These are phyloP conservation scores for Pseudoips prasinana DNA, from an alignment of 2,888 invertebrate species.

Conservation along the genomic window DNA sequence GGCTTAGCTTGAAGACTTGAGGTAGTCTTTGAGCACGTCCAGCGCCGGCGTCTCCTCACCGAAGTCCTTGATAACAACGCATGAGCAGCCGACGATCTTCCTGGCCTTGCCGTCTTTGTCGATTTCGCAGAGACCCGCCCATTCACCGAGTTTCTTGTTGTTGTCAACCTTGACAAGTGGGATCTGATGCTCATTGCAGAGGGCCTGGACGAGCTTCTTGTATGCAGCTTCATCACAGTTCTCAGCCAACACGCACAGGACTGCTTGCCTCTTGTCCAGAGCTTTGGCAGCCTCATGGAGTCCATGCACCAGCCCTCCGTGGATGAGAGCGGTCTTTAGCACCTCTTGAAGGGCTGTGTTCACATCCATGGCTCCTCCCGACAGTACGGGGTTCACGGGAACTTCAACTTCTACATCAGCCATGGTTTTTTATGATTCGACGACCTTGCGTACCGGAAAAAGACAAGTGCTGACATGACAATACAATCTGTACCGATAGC, in stretches of 20 bases:
- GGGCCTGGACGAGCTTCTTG: conserved; percentile 97
- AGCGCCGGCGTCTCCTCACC: conserved; percentile 98
- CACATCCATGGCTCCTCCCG: conserved; percentile 93
- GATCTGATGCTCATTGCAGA: conserved; percentile 99
- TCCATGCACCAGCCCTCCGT: conserved; percentile 97
- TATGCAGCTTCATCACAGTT: conserved; percentile 99
- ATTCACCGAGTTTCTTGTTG: conserved; percentile 99
- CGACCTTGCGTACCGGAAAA: conserved; percentile 76
- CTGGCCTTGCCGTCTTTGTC: conserved; percentile 99
- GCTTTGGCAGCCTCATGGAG: conserved; percentile 98
- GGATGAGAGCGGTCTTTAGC: conserved; percentile 96
- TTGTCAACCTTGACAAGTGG: conserved; percentile 98
- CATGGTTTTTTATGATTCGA: conserved; percentile 81
- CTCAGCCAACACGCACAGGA: conserved; percentile 97
- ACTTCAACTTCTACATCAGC: conserved; percentile 91
- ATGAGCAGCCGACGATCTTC: conserved; percentile 99
- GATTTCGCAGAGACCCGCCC: conserved; percentile 99
- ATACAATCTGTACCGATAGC: too few relatives aligned
- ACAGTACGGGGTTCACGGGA: conserved; percentile 84
- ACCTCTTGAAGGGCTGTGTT: conserved; percentile 98
- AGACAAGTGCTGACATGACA: conserved; percentile 56
- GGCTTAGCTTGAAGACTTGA: conserved; percentile 89
- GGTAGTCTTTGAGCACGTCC: conserved; percentile 96
- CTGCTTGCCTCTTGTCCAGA: conserved; percentile 98
- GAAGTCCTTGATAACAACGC: conserved; percentile 98